Percentiles rank a stretch among this genome's conserved stretches.
Evolutionary conservation across 2,888 invertebrate species (phyloP).

Genomic region (Agrilus mali): DNA sequence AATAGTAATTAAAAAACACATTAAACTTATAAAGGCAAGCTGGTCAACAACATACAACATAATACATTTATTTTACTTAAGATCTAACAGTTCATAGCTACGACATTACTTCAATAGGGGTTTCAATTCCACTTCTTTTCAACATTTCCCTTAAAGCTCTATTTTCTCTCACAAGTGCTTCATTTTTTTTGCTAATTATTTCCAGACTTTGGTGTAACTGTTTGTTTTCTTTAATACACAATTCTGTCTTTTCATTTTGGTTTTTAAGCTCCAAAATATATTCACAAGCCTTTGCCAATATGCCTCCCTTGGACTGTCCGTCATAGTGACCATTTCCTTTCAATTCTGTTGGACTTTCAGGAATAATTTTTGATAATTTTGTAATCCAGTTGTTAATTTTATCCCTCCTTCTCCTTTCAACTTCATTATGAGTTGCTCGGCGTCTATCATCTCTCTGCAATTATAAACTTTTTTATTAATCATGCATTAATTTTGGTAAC

Average conservation of each 20-base stretch:
- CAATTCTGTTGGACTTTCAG: constrained; percentile 44
- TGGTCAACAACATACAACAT: not conserved
- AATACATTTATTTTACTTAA: not conserved
- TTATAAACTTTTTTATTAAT: constrained; percentile 8
- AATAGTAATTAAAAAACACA: not conserved
- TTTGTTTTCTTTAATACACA: constrained; percentile 52
- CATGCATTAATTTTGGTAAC: constrained; percentile 2
- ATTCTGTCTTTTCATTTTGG: constrained; percentile 58
- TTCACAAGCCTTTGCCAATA: constrained; percentile 90
- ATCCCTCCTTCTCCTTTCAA: constrained; percentile 83
- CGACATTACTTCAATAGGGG: constrained; percentile 19
- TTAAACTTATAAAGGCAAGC: not conserved
- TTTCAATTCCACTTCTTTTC: constrained; percentile 49
- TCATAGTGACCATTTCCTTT: constrained; percentile 52
- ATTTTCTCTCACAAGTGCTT: constrained; percentile 67
- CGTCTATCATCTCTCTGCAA: constrained; percentile 72
- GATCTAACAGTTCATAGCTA: constrained; percentile 4
- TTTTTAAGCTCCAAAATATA: constrained; percentile 78
- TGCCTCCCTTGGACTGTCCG: constrained; percentile 84
- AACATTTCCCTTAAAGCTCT: constrained; percentile 53
- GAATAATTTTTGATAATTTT: constrained; percentile 81
- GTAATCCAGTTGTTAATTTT: constrained; percentile 97
- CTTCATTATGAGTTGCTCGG: constrained; percentile 90
- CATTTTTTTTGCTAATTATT: constrained; percentile 55
- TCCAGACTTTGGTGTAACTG: constrained; percentile 57